A percentile compares a stretch with the other conserved stretches of the same genome.
These are phyloP conservation scores for Sakesphorus luctuosus DNA, from an alignment of 2,113 vertebrate genomes.

Conservation along the genomic window DNA sequence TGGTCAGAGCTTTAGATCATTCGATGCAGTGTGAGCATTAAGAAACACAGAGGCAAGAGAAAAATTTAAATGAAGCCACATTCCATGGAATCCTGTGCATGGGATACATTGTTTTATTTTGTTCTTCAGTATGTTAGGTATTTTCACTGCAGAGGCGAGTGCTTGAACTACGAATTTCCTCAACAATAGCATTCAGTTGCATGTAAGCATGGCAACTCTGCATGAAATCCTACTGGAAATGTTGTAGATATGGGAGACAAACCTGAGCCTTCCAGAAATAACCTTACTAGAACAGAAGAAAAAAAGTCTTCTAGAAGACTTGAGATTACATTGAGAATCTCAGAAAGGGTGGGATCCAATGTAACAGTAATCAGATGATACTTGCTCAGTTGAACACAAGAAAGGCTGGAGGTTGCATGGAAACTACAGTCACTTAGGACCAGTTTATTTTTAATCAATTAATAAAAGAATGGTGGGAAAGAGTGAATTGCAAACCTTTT, in stretches of 20 bases:
- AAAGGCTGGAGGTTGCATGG: background rate
- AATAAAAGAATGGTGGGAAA: background rate
- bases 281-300: background rate
- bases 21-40: background rate
- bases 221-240: background rate
- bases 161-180: background rate
- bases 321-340: background rate
- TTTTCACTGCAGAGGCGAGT: background rate
- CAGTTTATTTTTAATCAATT: background rate
- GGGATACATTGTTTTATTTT: background rate
- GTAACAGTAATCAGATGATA: background rate
- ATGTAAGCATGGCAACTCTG: background rate
- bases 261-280: background rate
- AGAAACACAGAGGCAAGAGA: background rate
- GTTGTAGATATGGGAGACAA: fast-evolving
- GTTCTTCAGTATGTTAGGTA: background rate
- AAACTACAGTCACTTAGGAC: background rate
- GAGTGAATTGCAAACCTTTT: background rate
- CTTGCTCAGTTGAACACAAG: background rate
- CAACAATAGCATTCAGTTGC: background rate
- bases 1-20: background rate
- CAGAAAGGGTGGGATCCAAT: background rate
- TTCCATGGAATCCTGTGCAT: background rate
- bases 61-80: background rate
- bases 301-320: background rate